phyloP scores from a whole-genome alignment of 2,113 vertebrate species.

The Erythrocebus patas region DNA sequence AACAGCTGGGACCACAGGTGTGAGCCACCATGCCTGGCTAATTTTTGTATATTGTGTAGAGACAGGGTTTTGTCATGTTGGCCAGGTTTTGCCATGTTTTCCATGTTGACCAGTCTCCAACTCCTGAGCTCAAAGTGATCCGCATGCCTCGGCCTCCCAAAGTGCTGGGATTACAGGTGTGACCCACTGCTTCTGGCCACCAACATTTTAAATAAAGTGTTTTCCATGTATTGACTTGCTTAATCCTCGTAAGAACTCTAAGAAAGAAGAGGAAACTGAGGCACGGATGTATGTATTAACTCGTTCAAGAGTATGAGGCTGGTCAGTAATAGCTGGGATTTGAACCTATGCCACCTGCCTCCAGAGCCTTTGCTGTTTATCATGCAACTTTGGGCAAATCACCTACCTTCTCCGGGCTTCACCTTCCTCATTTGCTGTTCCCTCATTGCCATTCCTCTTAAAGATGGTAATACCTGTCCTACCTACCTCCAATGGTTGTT shows the following conservation, averaged over 20 bases:
- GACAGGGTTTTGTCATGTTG: too few species aligned
- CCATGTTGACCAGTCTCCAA: too few species aligned
- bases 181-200: too few species aligned
- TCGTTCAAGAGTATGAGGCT: not conserved
- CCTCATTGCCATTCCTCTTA: not conserved
- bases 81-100: too few species aligned
- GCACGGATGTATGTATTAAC: too few species aligned
- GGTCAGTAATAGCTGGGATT: not conserved
- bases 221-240: not conserved
- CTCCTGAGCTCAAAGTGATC: too few species aligned
- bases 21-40: too few species aligned
- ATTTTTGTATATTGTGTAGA: too few species aligned
- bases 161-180: too few species aligned
- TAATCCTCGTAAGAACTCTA: not conserved
- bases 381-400: not conserved
- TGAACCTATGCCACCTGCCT: not conserved
- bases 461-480: not conserved
- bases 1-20: too few species aligned
- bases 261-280: not conserved
- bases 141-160: too few species aligned
- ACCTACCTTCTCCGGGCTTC: not conserved
- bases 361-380: not conserved
- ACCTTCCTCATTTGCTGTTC: not conserved
- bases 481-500: too few species aligned
- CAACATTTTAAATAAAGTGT: not conserved